Base-by-base conservation (phyloP, 2,888 invertebrate species). In the Carcina quercana region DNA sequence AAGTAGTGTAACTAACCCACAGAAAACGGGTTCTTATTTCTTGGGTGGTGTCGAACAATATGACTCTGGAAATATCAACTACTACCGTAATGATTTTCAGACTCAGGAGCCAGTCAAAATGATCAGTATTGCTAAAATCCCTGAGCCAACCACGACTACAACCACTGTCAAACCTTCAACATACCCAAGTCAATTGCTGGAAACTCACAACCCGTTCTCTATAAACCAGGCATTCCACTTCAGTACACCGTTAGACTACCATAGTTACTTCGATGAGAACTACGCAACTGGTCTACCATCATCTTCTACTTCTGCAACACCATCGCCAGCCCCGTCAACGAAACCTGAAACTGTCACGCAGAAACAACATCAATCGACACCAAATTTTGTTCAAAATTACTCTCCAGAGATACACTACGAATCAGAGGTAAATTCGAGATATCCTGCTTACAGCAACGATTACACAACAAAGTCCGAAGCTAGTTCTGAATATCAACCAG, bases 201-300 rank as follows among this genome's bases (percentile, higher is more conserved):
- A 83, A 48, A 83, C 83, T 7, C 83, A 83, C 34, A 83, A 83
- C 42, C 83, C 85, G 1, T 84, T 78, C 44, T 80, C 80, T 1
- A 83, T 83, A 32, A 85, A 84, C 43, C 83, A 83, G 45, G 83
- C 80, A 0, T 83, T 83, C 59, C 78, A 80, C 45, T 78, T 78
- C 37, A 84, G 76, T 45, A 82, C 82, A 30, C 82, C 83, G 4
- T 52, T 80, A 35, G 84, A 82, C 38, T 78, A 82, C 42, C 76
- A 76, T 32, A 73, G 58, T 36, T 74, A 69, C 42, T 72, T 68
- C 15, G 79, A 83, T 13, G 82, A 82, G 27, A 56, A 63, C 24
- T 52, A 61, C 22, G 54, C 53, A 2, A 62, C 59, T 15, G 49
- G 40, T 2, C 43, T 47, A 20, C 47, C 57, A 1, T 47, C 57